These are phyloP conservation scores for Gymnosoma rotundatum DNA, from an alignment of 2,888 invertebrate species.

Conservation along the genomic window DNA sequence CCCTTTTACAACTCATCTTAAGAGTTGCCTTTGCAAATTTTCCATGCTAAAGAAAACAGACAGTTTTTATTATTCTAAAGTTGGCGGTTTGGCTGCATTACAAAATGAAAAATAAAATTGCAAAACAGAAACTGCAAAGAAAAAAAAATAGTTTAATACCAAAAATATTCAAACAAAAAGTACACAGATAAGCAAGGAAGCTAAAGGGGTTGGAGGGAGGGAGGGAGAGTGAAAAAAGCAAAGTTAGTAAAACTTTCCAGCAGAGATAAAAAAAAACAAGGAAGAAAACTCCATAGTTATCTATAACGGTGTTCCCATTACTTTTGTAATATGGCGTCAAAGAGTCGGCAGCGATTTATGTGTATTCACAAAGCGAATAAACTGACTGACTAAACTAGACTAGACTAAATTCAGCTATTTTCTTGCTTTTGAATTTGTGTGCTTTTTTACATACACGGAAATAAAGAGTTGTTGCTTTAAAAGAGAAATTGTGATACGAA, in stretches of 20 bases:
- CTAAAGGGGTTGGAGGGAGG: not conserved
- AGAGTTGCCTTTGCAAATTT: constrained; percentile 11
- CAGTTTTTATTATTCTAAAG: constrained; percentile 55
- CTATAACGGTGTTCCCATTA: constrained; percentile 65
- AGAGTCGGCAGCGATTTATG: constrained; percentile 67
- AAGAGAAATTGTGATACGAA: not conserved
- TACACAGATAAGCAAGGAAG: constrained; percentile 15
- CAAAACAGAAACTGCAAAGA: constrained; percentile 6
- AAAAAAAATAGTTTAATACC: constrained; percentile 35
- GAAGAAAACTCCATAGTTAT: constrained; percentile 61
- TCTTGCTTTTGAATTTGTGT: not conserved
- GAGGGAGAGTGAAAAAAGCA: constrained; percentile 14
- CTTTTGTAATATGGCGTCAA: constrained; percentile 69
- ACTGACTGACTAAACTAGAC: constrained; percentile 34
- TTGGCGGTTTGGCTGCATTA: constrained; percentile 42
- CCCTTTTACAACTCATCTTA: not conserved
- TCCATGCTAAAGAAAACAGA: constrained; percentile 49
- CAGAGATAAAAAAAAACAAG: constrained; percentile 33
- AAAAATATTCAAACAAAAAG: not conserved
- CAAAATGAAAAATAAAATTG: constrained; percentile 31
- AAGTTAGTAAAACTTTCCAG: constrained; percentile 63
- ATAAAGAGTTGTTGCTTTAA: constrained; percentile 16
- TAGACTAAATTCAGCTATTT: constrained; percentile 15
- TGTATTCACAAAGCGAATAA: constrained; percentile 19
- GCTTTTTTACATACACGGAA: not conserved